These are phyloP conservation scores for Lepisosteus oculatus DNA, from an alignment of 2,113 vertebrate genomes.

Conservation along the genomic window DNA sequence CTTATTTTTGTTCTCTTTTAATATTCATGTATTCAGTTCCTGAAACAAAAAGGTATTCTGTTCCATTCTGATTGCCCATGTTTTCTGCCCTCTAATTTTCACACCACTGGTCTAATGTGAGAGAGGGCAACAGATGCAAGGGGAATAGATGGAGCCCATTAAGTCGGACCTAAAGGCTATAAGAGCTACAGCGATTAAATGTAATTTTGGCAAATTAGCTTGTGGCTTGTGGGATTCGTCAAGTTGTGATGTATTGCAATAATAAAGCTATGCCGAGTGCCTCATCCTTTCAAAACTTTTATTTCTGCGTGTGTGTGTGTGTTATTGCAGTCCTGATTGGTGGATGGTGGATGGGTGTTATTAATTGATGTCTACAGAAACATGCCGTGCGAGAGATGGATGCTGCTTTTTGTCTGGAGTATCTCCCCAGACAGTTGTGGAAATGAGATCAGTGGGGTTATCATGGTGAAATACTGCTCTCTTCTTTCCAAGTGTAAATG, in stretches of 20 bases:
- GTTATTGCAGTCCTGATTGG: background rate
- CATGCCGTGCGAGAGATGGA: constrained; percentile 8
- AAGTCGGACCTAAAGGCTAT: constrained; percentile 43
- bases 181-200: constrained; percentile 50
- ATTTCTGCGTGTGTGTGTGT: constrained; percentile 33
- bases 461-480: constrained; percentile 25
- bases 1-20: no score
- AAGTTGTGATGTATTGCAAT: constrained; percentile 54
- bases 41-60: no score
- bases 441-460: constrained; percentile 26
- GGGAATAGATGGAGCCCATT: constrained; percentile 41
- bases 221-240: constrained; percentile 43
- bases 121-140: constrained; percentile 56
- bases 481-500: no score
- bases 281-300: constrained; percentile 35
- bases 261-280: constrained; percentile 47
- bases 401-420: constrained; percentile 17
- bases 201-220: constrained; percentile 53
- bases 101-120: constrained; percentile 49
- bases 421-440: constrained; percentile 10
- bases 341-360: constrained; percentile 14
- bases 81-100: constrained; percentile 40
- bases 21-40: no score
- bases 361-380: constrained; percentile 19
- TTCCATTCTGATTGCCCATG: constrained; percentile 12